A percentile compares a stretch with the other conserved stretches of the same genome.
Conservation (phyloP, 2,797 vertebrate genomes). For the Enteromius afrohamiltoni region DNA sequence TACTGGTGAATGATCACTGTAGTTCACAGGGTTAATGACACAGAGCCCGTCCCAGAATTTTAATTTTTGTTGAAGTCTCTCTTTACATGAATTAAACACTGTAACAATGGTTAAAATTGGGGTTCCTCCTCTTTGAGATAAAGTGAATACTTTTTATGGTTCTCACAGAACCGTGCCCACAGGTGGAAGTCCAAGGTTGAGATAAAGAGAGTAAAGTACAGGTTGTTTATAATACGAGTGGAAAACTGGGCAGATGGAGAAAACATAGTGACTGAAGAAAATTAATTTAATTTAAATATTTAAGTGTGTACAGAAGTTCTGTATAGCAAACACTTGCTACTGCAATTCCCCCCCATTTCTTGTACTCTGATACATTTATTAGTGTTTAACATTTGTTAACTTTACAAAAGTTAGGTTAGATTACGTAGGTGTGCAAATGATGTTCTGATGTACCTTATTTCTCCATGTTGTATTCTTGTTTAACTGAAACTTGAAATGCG, state of each 20-base stretch:
- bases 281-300: constrained; percentile 27
- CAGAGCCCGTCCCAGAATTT: background rate
- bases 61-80: background rate
- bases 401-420: background rate
- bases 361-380: background rate
- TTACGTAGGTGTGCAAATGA: background rate
- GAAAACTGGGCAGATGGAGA: background rate
- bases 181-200: constrained; percentile 10
- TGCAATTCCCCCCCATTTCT: background rate
- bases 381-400: background rate
- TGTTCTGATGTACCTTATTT: background rate
- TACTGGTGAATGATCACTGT: background rate
- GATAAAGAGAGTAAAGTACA: background rate
- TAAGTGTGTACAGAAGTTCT: background rate
- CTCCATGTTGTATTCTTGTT: background rate
- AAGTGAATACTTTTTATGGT: background rate
- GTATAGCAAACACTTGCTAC: background rate
- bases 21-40: background rate
- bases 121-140: background rate
- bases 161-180: constrained; percentile 21
- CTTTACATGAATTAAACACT: background rate
- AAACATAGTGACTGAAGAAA: constrained; percentile 5
- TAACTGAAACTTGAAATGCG: background rate
- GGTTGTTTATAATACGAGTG: constrained; percentile 15
- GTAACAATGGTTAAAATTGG: background rate